Conservation (phyloP, 2,888 invertebrate species). For the Hermaeophaga mercurialis region DNA sequence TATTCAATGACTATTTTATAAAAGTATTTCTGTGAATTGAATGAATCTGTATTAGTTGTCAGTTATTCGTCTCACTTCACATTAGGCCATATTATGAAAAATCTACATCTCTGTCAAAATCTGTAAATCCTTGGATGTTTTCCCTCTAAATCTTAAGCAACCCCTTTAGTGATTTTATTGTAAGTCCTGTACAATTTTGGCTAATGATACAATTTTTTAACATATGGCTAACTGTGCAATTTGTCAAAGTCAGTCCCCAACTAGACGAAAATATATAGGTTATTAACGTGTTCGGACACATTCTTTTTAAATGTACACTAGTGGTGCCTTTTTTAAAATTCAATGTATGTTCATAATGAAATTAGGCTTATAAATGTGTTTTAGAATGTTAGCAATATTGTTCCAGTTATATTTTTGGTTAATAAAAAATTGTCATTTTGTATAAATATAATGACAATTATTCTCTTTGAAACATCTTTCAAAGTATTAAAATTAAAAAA, state of each 20-base stretch:
- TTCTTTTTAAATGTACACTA: conserved; percentile 1
- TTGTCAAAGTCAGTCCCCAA: conserved; percentile 2
- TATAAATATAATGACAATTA: no score
- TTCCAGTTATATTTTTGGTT: no score
- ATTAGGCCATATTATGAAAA: not conserved
- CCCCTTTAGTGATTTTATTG: no score
- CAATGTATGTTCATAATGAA: not conserved
- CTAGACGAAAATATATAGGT: conserved; percentile 5
- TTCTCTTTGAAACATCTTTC: no score
- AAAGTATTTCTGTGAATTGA: conserved; percentile 51
- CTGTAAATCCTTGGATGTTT: conserved; percentile 24
- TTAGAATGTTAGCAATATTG: no score
- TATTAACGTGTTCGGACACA: no score
- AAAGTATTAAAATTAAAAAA: no score
- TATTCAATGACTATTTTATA: conserved; percentile 56
- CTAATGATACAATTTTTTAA: not conserved
- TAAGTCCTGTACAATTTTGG: conserved; percentile 5
- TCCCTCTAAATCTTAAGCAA: no score
- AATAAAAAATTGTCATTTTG: no score
- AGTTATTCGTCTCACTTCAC: conserved; percentile 53
- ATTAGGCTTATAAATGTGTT: conserved; percentile 12
- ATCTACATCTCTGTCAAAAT: not conserved
- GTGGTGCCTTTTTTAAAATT: conserved; percentile 16
- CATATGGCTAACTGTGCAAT: conserved; percentile 3
- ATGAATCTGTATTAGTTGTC: conserved; percentile 51